These are phyloP conservation scores for Theretra japonica DNA, from an alignment of 2,888 invertebrate genomes.

Conservation along the genomic window DNA sequence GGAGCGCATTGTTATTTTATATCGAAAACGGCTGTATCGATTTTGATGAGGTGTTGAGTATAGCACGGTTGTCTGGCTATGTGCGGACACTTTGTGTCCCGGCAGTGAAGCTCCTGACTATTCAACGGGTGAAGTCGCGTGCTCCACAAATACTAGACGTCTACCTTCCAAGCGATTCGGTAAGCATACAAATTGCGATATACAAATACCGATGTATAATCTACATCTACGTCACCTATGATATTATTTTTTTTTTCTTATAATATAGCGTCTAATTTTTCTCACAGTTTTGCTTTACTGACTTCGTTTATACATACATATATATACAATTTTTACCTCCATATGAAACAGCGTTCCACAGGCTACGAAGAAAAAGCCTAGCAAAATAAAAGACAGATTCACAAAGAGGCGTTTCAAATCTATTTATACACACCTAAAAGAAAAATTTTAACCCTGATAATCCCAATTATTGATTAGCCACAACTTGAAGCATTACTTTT, in stretches of 20 bases:
- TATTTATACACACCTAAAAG: constrained; percentile 62
- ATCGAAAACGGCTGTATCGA: constrained; percentile 40
- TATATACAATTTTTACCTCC: constrained; percentile 74
- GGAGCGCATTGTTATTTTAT: constrained; percentile 18
- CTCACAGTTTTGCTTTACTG: constrained; percentile 85
- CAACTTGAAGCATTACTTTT: constrained; percentile 76
- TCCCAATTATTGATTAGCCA: constrained; percentile 78
- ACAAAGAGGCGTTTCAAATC: constrained; percentile 49
- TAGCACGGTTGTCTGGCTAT: not conserved
- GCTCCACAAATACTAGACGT: not conserved
- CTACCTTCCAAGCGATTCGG: constrained; percentile 55
- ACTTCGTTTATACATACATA: constrained; percentile 79
- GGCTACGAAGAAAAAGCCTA: constrained; percentile 63
- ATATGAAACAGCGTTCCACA: constrained; percentile 48
- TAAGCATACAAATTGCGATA: constrained; percentile 66
- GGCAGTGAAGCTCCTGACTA: constrained; percentile 34
- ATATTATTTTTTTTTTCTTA: constrained; percentile 72
- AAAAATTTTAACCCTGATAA: constrained; percentile 83
- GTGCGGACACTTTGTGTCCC: constrained; percentile 5
- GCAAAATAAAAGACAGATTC: constrained; percentile 64
- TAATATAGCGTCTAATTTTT: constrained; percentile 78
- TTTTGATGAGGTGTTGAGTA: constrained; percentile 12
- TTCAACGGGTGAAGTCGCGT: not conserved
- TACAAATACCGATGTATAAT: constrained; percentile 48
- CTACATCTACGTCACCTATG: constrained; percentile 80